Percentiles rank a stretch among this genome's conserved stretches.
Evolutionary conservation across 2,113 vertebrate species (phyloP).

Genomic region (Cryptoleucopteryx plumbea): DNA sequence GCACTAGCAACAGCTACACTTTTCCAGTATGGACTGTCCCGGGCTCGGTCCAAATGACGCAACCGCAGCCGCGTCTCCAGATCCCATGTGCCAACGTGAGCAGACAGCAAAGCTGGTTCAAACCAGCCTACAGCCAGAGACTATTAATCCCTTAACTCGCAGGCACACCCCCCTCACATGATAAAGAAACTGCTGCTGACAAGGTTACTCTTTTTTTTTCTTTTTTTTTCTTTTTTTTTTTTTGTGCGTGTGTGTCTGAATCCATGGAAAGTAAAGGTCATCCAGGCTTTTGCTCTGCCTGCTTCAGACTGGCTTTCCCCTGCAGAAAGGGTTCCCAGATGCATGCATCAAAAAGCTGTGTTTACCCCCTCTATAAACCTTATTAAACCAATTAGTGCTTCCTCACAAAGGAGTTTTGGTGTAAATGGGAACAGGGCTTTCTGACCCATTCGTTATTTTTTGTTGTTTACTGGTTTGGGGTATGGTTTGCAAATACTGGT

Average conservation of each 20-base stretch:
- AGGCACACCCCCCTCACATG: background rate
- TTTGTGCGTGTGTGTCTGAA: background rate
- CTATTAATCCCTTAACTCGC: background rate
- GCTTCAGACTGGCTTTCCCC: background rate
- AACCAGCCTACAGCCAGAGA: background rate
- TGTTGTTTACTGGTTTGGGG: background rate
- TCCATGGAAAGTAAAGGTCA: background rate
- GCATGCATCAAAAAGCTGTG: background rate
- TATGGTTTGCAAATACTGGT: background rate
- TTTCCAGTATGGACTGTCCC: background rate
- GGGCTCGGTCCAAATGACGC: background rate
- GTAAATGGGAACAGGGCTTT: background rate
- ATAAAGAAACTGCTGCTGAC: conserved; percentile 3
- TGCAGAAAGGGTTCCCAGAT: background rate
- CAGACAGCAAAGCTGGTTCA: background rate
- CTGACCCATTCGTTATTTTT: background rate
- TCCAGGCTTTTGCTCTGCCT: background rate
- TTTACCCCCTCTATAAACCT: background rate
- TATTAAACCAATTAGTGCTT: background rate
- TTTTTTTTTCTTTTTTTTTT: too few relatives aligned
- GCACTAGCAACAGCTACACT: background rate
- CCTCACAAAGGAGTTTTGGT: background rate
- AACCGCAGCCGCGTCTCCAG: background rate
- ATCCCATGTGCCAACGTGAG: background rate
- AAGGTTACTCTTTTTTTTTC: background rate